These are phyloP conservation scores for Piaya cayana DNA, from an alignment of 2,113 vertebrate genomes.

Conservation along the genomic window DNA sequence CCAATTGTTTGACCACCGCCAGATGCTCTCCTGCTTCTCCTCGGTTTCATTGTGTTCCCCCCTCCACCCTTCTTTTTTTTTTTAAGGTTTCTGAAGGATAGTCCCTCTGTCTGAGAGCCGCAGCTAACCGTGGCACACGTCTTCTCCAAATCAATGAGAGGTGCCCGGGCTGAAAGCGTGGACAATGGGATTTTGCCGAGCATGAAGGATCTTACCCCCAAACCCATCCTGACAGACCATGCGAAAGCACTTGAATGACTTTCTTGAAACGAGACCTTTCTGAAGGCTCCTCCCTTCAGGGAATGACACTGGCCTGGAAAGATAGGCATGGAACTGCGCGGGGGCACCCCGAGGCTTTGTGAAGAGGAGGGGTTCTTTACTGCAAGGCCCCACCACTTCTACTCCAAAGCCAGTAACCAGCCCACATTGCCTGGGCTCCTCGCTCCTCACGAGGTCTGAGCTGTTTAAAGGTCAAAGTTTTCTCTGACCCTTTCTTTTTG, in stretches of 20 bases:
- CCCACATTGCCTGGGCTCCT: neutral
- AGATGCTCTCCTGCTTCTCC: slow-evolving; percentile 49
- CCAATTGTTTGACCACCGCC: slow-evolving; percentile 24
- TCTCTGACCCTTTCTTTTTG: neutral
- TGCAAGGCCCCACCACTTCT: neutral
- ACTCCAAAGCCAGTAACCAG: neutral
- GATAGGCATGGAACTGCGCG: neutral
- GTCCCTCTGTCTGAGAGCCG: neutral
- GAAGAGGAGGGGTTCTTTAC: neutral
- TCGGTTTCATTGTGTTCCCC: neutral
- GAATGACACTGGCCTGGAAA: neutral
- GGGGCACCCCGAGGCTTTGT: neutral
- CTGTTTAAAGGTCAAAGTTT: neutral
- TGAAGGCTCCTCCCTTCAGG: neutral
- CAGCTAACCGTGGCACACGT: slow-evolving; percentile 59
- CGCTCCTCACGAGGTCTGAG: neutral
- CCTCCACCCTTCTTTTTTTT: neutral
- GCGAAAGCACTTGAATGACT: slow-evolving; percentile 51
- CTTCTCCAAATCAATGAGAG: slow-evolving; percentile 50
- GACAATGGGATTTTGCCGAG: slow-evolving; percentile 55
- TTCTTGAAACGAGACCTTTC: slow-evolving; percentile 41
- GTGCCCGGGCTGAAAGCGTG: slow-evolving; percentile 30
- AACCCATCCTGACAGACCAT: slow-evolving; percentile 48
- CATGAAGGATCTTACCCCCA: slow-evolving; percentile 44
- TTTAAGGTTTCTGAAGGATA: neutral